phyloP scores from a whole-genome alignment of 2,797 vertebrate species.

The Anolis apletophallus region DNA sequence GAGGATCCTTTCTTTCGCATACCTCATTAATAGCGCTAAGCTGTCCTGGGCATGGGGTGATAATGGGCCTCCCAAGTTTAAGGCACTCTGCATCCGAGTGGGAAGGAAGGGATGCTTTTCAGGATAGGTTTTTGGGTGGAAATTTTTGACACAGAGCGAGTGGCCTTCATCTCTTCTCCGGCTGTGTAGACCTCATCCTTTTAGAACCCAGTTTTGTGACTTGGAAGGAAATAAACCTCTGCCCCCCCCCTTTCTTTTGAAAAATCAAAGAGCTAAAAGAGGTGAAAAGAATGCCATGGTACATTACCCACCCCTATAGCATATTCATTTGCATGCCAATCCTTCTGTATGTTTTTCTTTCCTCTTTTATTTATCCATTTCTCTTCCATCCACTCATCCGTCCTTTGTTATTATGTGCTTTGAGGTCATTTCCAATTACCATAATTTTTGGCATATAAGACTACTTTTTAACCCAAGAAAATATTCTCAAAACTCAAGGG shows the following conservation, averaged over 20 bases:
- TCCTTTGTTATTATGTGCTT: too few relatives aligned
- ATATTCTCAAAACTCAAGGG: too few relatives aligned
- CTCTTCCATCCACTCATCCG: too few relatives aligned
- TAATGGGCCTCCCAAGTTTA: slow-evolving; percentile 62
- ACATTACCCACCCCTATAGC: too few relatives aligned
- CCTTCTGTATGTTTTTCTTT: too few relatives aligned
- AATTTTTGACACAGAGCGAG: not conserved
- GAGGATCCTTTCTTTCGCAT: slow-evolving; percentile 67
- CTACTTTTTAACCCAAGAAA: too few relatives aligned
- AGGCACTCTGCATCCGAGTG: not conserved
- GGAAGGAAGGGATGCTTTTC: too few relatives aligned
- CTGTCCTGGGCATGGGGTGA: slow-evolving; percentile 46
- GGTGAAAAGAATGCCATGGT: not conserved
- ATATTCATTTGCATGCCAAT: too few relatives aligned
- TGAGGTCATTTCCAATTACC: too few relatives aligned
- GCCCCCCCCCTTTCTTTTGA: not conserved
- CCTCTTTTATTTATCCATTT: too few relatives aligned
- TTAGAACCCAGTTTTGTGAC: not conserved
- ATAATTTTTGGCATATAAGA: too few relatives aligned
- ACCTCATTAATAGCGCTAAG: slow-evolving; percentile 73
- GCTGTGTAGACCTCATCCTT: not conserved
- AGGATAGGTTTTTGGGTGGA: not conserved
- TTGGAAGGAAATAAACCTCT: not conserved
- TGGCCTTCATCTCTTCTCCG: not conserved
- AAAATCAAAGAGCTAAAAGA: not conserved